Evolutionary conservation across 2,888 invertebrate species (phyloP).

Genomic region (Sphaerophoria taeniata): DNA sequence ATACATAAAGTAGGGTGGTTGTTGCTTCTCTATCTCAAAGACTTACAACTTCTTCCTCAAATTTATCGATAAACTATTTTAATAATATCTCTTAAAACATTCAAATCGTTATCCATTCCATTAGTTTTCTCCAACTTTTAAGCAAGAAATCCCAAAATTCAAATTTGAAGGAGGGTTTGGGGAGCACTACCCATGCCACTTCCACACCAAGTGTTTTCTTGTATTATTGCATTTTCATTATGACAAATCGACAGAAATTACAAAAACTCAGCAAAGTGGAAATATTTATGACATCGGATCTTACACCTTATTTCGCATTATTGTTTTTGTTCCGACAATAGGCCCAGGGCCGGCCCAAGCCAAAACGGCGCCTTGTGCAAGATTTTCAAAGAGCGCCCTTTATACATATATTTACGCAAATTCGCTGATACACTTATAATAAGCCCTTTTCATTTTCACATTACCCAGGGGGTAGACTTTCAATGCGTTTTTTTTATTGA

Average conservation of each 20-base stretch:
- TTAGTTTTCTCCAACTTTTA: neutral
- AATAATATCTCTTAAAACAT: conserved; percentile 18
- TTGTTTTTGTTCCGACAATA: neutral
- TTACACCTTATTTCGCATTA: conserved; percentile 75
- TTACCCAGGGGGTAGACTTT: too few species aligned
- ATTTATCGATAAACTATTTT: conserved; percentile 15
- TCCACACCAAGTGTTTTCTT: conserved; percentile 21
- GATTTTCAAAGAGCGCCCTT: too few species aligned
- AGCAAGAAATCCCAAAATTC: conserved; percentile 3
- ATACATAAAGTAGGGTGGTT: too few species aligned
- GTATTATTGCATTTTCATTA: conserved; percentile 74
- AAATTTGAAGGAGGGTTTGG: neutral
- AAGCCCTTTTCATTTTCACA: too few species aligned
- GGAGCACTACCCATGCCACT: neutral
- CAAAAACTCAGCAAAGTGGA: conserved; percentile 70
- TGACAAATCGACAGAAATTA: conserved; percentile 73
- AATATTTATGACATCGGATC: conserved; percentile 75
- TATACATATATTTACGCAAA: too few species aligned
- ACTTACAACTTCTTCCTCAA: conserved; percentile 1
- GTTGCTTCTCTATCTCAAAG: neutral
- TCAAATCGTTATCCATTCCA: neutral
- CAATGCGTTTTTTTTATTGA: too few species aligned
- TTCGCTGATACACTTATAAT: too few species aligned
- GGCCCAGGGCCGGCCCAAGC: neutral
- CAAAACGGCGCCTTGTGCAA: too few species aligned